A percentile compares a stretch with the other conserved stretches of the same genome.
phyloP scores from a whole-genome alignment of 2,113 vertebrate genomes.

The Lophochroa leadbeateri region DNA sequence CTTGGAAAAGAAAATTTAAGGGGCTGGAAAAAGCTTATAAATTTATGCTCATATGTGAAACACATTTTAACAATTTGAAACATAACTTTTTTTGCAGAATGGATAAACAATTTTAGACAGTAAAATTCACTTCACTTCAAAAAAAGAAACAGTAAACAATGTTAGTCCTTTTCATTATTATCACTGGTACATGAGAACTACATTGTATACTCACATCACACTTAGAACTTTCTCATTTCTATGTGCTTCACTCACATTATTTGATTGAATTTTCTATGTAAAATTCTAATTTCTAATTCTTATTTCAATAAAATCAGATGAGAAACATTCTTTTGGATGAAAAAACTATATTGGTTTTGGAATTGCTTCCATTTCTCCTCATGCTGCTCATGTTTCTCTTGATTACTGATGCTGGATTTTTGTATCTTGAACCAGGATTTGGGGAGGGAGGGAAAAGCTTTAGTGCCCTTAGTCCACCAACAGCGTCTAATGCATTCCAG shows the following conservation, averaged over 20 bases:
- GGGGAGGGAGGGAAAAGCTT: background rate
- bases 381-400: background rate
- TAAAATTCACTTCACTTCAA: background rate
- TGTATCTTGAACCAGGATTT: background rate
- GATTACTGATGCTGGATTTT: background rate
- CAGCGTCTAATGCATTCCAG: background rate
- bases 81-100: background rate
- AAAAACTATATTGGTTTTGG: background rate
- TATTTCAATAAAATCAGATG: background rate
- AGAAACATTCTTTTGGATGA: background rate
- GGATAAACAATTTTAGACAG: background rate
- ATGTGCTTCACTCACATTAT: background rate
- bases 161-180: background rate
- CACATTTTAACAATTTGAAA: background rate
- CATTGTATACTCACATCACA: background rate
- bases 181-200: background rate
- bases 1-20: slow-evolving; percentile 54
- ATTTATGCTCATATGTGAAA: background rate
- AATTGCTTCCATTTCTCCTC: background rate
- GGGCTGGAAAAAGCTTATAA: background rate
- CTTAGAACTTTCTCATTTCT: background rate
- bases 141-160: background rate
- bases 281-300: background rate
- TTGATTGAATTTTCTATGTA: background rate
- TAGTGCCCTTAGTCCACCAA: background rate